A percentile compares a stretch with the other conserved stretches of the same genome.
Evolutionary conservation across 1,140 invertebrate genomes (phyloP).

Genomic region (Caenorhabditis tropicalis): DNA sequence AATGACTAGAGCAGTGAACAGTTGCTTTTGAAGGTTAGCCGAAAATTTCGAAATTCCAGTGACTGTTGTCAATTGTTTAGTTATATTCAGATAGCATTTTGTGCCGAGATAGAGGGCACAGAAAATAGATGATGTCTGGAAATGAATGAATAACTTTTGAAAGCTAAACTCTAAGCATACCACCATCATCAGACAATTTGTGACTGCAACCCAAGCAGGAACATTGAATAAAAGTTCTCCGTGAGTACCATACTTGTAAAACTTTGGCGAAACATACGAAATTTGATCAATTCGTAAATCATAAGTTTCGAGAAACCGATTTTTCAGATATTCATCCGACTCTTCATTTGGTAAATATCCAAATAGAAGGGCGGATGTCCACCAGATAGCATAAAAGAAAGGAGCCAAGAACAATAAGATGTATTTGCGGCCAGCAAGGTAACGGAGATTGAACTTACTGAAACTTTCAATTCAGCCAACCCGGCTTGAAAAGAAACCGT

Average conservation of each 20-base stretch:
- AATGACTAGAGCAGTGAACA: not conserved
- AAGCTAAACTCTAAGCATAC: not conserved
- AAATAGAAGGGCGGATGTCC: not conserved
- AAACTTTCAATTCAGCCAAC: not conserved
- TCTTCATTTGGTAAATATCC: not conserved
- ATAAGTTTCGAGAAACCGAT: not conserved
- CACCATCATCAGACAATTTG: conserved; percentile 1
- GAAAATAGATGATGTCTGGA: not conserved
- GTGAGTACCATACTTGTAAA: not conserved
- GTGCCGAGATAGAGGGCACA: not conserved
- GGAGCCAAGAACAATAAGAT: not conserved
- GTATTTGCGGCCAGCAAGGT: not conserved
- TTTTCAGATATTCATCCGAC: not conserved
- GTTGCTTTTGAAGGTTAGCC: not conserved
- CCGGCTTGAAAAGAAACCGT: not conserved
- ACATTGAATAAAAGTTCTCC: not conserved
- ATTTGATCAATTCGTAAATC: not conserved
- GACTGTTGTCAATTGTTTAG: not conserved
- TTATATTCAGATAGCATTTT: not conserved
- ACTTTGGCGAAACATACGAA: not conserved
- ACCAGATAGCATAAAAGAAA: not conserved
- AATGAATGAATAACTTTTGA: not conserved
- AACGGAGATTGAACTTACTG: not conserved
- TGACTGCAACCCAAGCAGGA: not conserved
- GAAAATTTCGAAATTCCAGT: not conserved